Percentiles rank a stretch among this genome's conserved stretches.
Evolutionary conservation across 2,113 vertebrate species (phyloP).

Genomic region (Pterocles burchelli): DNA sequence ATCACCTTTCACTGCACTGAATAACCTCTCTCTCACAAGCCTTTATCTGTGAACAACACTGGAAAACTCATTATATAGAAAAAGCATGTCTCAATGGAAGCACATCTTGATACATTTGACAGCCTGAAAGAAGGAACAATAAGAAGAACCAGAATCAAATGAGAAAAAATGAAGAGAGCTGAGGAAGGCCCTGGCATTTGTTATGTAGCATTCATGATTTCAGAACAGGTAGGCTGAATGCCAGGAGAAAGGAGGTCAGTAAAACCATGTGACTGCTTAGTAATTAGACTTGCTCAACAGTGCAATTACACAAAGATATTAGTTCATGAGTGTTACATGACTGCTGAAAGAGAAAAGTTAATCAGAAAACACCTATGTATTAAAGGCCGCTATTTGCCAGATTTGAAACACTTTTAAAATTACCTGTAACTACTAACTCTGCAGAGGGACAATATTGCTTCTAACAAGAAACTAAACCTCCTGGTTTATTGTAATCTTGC

Average conservation of each 20-base stretch:
- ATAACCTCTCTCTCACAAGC: background rate
- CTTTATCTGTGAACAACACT: background rate
- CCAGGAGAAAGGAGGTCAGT: slow-evolving; percentile 70
- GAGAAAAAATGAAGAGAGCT: background rate
- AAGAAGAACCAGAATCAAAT: background rate
- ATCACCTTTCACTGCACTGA: background rate
- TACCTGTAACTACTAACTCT: background rate
- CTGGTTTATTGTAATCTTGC: background rate
- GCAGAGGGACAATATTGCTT: background rate
- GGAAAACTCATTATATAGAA: background rate
- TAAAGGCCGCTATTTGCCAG: background rate
- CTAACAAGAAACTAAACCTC: background rate
- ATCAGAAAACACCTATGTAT: background rate
- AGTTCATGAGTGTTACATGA: slow-evolving; percentile 26
- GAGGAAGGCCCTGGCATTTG: background rate
- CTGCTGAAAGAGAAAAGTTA: slow-evolving; percentile 33
- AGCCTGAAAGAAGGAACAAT: background rate
- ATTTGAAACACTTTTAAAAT: background rate
- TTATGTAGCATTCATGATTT: background rate
- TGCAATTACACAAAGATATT: slow-evolving; percentile 53
- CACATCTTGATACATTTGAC: background rate
- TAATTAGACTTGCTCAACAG: slow-evolving; percentile 57
- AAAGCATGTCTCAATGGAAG: background rate
- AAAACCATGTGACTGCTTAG: slow-evolving; percentile 51
- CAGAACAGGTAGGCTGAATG: slow-evolving; percentile 45